phyloP scores from a whole-genome alignment of 1,140 invertebrate species.

The Sycophaga agraensis region DNA sequence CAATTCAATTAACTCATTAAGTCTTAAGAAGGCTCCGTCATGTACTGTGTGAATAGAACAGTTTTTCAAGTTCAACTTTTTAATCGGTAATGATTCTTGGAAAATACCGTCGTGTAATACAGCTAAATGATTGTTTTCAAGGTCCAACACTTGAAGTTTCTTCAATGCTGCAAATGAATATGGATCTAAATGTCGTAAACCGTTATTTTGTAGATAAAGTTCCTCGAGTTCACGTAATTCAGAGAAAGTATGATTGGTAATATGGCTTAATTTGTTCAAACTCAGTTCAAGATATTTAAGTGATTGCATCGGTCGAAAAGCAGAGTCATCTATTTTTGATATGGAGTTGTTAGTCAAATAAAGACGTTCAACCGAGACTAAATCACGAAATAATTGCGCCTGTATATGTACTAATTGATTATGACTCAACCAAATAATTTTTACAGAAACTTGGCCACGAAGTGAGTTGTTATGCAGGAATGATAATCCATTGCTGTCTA shows the following conservation, averaged over 20 bases:
- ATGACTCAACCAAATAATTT: constrained; percentile 84
- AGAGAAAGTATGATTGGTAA: constrained; percentile 69
- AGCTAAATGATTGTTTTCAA: constrained; percentile 64
- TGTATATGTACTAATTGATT: constrained; percentile 77
- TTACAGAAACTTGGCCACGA: constrained; percentile 74
- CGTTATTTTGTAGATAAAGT: constrained; percentile 65
- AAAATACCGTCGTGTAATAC: constrained; percentile 63
- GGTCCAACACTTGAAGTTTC: constrained; percentile 63
- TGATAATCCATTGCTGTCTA: constrained; percentile 79
- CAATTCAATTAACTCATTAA: constrained; percentile 69
- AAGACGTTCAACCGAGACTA: constrained; percentile 72
- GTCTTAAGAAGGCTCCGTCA: constrained; percentile 63
- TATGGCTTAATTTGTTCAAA: constrained; percentile 68
- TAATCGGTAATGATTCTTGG: constrained; percentile 62
- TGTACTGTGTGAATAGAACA: constrained; percentile 66
- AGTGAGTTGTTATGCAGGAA: constrained; percentile 78
- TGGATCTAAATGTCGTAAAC: constrained; percentile 60
- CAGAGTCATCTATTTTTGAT: constrained; percentile 73
- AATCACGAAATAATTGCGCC: constrained; percentile 72
- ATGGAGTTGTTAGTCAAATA: constrained; percentile 85
- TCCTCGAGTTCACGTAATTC: constrained; percentile 71
- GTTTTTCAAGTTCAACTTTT: constrained; percentile 62
- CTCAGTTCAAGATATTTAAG: constrained; percentile 79
- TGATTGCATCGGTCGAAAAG: constrained; percentile 74
- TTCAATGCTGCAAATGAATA: constrained; percentile 63